Conservation (phyloP, 2,888 invertebrate species). For the Piscicola geometra region DNA sequence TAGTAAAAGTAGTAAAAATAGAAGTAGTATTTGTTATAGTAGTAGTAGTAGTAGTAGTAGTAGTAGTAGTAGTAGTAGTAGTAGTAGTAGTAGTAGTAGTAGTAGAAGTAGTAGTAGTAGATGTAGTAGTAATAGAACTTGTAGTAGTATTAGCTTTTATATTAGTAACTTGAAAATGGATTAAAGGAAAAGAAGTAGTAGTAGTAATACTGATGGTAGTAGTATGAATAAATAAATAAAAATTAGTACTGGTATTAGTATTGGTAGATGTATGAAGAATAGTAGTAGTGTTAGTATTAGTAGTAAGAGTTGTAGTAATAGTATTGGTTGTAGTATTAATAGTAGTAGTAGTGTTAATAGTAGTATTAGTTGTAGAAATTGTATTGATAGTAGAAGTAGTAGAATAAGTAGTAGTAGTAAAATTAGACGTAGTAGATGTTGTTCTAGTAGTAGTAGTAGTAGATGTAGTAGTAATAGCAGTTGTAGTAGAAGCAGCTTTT, state of each 20-base stretch:
- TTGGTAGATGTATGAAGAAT: constrained; percentile 27
- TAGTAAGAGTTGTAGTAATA: constrained; percentile 28
- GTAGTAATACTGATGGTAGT: constrained; percentile 17
- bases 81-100: constrained; percentile 31
- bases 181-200: constrained; percentile 14
- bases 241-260: constrained; percentile 21
- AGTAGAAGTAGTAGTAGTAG: constrained; percentile 17
- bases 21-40: neutral
- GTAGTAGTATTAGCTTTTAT: constrained; percentile 30
- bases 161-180: constrained; percentile 21
- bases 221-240: constrained; percentile 1
- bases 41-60: neutral
- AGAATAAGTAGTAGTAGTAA: constrained; percentile 21
- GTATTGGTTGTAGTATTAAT: constrained; percentile 35
- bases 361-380: constrained; percentile 9
- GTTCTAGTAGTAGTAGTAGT: no score
- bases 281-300: constrained; percentile 25
- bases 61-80: constrained; percentile 26
- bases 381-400: constrained; percentile 15
- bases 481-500: no score
- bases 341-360: constrained; percentile 31
- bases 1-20: no score
- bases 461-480: no score
- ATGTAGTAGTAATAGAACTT: constrained; percentile 21
- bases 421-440: constrained; percentile 11